Evolutionary conservation across 2,888 invertebrate species (phyloP).

Genomic region (Agrotis puta): DNA sequence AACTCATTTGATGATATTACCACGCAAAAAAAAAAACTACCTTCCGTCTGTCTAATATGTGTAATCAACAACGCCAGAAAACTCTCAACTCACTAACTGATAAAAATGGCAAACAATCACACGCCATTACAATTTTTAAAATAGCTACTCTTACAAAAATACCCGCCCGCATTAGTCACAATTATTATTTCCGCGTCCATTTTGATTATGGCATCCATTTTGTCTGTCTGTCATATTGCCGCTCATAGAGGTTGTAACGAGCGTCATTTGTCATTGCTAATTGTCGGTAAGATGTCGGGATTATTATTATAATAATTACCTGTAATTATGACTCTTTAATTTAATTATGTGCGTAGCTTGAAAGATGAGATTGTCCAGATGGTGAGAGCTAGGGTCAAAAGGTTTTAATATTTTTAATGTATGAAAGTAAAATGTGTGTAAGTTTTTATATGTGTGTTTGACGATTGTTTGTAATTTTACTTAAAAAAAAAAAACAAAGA

Average conservation of each 20-base stretch:
- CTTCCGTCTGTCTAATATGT: too few relatives aligned
- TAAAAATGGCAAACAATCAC: background rate
- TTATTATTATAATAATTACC: constrained; percentile 55
- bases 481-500: too few relatives aligned
- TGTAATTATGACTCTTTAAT: constrained; percentile 52
- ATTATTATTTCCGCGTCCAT: constrained; percentile 51
- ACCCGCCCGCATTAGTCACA: constrained; percentile 1
- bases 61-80: background rate
- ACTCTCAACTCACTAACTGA: background rate
- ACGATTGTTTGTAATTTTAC: too few relatives aligned
- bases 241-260: constrained; percentile 30
- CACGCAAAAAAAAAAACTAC: too few relatives aligned
- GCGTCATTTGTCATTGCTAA: constrained; percentile 56
- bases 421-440: too few relatives aligned
- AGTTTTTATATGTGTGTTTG: too few relatives aligned
- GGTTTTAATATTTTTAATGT: too few relatives aligned
- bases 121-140: background rate
- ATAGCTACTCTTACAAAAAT: constrained; percentile 4
- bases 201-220: constrained; percentile 49
- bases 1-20: too few relatives aligned
- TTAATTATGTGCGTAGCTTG: constrained; percentile 39
- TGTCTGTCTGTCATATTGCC: constrained; percentile 13
- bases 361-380: constrained; percentile 19
- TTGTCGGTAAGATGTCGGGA: constrained; percentile 24
- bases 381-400: background rate